phyloP scores from a whole-genome alignment of 2,797 vertebrate genomes.

The Vespertilio murinus region DNA sequence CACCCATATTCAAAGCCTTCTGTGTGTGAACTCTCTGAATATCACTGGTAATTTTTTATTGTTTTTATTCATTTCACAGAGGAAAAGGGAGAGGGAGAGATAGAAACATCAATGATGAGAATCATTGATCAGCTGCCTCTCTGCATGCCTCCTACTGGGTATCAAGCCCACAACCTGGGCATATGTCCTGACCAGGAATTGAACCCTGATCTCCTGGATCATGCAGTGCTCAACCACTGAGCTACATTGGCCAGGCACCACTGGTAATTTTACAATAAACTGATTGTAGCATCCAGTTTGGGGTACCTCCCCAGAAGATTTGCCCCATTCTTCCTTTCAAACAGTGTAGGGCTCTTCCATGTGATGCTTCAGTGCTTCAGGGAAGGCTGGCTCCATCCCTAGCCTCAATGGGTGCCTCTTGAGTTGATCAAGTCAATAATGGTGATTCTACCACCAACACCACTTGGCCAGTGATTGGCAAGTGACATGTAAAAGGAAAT shows the following conservation, averaged over 20 bases:
- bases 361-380: neutral
- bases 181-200: too few species aligned
- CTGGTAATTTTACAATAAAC: neutral
- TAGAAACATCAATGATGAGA: too few species aligned
- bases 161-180: too few species aligned
- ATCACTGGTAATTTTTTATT: neutral
- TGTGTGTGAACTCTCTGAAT: neutral
- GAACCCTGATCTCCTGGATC: too few species aligned
- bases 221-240: too few species aligned
- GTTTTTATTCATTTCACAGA: too few species aligned
- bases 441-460: neutral
- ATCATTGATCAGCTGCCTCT: too few species aligned
- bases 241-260: neutral
- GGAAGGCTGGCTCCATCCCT: neutral
- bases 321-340: neutral
- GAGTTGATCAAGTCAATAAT: neutral
- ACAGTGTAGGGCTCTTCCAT: neutral
- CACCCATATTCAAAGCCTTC: neutral
- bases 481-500: conserved; percentile 17
- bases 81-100: too few species aligned
- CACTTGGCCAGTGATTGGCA: neutral
- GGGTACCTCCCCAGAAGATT: neutral
- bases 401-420: neutral
- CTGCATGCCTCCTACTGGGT: too few species aligned
- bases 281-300: conserved; percentile 11